Percentiles rank a stretch among this genome's conserved stretches.
phyloP scores from a whole-genome alignment of 2,888 invertebrate genomes.

The Timema cristinae region DNA sequence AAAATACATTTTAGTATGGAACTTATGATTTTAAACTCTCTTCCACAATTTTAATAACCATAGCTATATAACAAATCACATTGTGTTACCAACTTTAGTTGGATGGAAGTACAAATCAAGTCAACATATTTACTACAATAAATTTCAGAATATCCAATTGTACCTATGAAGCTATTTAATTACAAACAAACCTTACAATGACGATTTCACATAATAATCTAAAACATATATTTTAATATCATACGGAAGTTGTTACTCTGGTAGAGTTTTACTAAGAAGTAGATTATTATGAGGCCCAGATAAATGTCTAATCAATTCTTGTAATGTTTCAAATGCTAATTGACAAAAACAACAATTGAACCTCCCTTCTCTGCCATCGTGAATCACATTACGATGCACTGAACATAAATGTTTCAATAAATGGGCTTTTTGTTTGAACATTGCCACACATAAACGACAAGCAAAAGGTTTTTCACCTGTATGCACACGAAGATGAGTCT shows the following conservation, averaged over 20 bases:
- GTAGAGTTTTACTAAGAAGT: constrained; percentile 80
- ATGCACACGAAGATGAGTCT: constrained; percentile 82
- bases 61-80: too few relatives aligned
- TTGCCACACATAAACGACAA: constrained; percentile 82
- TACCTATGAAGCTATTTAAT: too few relatives aligned
- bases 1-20: too few relatives aligned
- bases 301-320: constrained; percentile 79
- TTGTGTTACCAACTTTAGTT: too few relatives aligned
- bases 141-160: too few relatives aligned
- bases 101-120: too few relatives aligned
- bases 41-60: too few relatives aligned
- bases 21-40: too few relatives aligned
- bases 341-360: constrained; percentile 88
- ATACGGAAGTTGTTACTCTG: constrained; percentile 45
- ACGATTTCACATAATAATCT: too few relatives aligned
- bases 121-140: too few relatives aligned
- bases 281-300: constrained; percentile 86
- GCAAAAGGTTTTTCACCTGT: constrained; percentile 88
- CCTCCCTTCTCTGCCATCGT: constrained; percentile 71
- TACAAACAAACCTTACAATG: too few relatives aligned
- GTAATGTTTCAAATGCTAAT: constrained; percentile 78
- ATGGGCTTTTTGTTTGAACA: constrained; percentile 90
- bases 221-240: too few relatives aligned
- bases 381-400: constrained; percentile 83
- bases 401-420: constrained; percentile 83